Base-by-base conservation (phyloP, 2,797 vertebrate species). In the Silurus aristotelis region DNA sequence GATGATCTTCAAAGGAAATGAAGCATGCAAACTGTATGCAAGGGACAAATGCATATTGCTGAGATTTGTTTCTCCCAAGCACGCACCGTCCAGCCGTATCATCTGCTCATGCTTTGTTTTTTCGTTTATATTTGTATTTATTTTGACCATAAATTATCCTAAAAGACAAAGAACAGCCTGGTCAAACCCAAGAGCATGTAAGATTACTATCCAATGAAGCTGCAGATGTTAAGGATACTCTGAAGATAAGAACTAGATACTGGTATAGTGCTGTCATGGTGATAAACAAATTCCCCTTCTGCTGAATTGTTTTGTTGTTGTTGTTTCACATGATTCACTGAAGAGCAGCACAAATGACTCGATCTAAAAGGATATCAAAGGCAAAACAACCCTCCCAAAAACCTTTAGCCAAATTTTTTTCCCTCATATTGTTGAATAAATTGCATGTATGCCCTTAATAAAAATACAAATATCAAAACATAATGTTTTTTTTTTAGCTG, bases 21-120 rank as follows among this genome's bases (percentile, higher is more conserved):
- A 55, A 19, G 46, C 79, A 81, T 68, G 25, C 63, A 68, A 68
- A 67, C 15, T 56, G 55, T 81, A 56, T 56, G 63, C 63, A 81
- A 56, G 64, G 15, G 20, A 1, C 38, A 48, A 79, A 27, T 78
- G 76, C 60, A 64, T 31, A 31, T 81, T 25, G 5, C 8, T 1
- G 14, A 80, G 61, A 27, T 66, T 80, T 66, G 60, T 80, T 80
- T 67, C 8, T 80, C 9, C 7, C 8, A 80, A 27, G 61, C 6
- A 48, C n/a, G 2, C 22, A 66, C 48, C 10, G 22, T 46, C 17
- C 76, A 78, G 27, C 19, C 27, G 10, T 60, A 60, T 31, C 66
- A 25, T 22, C 25, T 78, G 56, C 38, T 5, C 61, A 80, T 13
- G 14, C 58, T 43, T 46, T 5, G 6, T 22, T 61, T 2, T 66